Percentiles rank a stretch among this genome's conserved stretches.
Evolutionary conservation across 2,113 vertebrate genomes (phyloP).

Genomic region (Lanius ludovicianus): DNA sequence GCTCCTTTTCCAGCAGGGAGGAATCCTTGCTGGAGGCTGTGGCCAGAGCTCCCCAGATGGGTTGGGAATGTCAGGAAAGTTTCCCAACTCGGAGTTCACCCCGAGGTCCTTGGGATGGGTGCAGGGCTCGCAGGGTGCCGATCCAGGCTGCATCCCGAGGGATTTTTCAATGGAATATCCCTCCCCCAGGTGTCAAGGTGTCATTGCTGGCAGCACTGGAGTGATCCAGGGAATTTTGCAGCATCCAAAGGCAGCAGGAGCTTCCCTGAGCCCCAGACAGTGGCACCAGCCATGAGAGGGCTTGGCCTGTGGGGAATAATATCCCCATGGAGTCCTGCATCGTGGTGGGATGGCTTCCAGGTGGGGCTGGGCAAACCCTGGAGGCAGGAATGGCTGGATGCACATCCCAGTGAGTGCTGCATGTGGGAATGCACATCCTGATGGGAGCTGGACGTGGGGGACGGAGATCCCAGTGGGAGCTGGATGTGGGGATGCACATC

Average conservation of each 20-base stretch:
- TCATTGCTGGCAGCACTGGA: not conserved
- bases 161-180: not conserved
- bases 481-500: no score
- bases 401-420: not conserved
- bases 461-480: fast-evolving
- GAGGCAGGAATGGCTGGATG: not conserved
- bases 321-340: not conserved
- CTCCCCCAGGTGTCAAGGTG: not conserved
- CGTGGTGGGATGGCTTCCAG: fast-evolving
- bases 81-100: not conserved
- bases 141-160: not conserved
- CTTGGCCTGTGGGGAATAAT: not conserved
- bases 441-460: fast-evolving
- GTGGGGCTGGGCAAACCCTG: not conserved
- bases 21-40: not conserved
- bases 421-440: not conserved
- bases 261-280: fast-evolving
- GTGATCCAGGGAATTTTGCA: fast-evolving
- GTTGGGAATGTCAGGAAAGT: not conserved
- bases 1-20: not conserved
- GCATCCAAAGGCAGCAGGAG: not conserved
- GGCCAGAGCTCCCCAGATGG: not conserved
- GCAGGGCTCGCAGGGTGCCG: not conserved
- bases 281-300: not conserved
- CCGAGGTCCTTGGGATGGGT: not conserved